Conservation (phyloP, 2,888 invertebrate genomes). For the Spilosoma lubricipeda region DNA sequence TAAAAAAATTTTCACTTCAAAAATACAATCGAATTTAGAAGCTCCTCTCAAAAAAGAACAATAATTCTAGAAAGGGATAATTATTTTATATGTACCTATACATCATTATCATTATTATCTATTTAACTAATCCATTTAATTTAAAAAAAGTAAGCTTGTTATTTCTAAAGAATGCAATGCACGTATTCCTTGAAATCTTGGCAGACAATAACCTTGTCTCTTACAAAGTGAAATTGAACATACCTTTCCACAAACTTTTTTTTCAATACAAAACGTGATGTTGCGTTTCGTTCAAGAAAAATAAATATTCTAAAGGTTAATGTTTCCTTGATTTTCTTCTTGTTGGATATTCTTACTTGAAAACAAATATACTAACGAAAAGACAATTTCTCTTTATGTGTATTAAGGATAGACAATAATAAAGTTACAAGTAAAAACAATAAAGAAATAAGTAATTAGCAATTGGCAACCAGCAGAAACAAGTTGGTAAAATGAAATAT, state of each 20-base stretch:
- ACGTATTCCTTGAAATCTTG: background rate
- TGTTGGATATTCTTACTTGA: background rate
- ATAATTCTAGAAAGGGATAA: no score
- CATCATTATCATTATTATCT: no score
- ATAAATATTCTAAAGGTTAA: background rate
- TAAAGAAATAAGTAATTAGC: background rate
- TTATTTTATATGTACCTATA: no score
- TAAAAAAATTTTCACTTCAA: no score
- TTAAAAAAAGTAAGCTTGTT: background rate
- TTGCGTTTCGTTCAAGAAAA: background rate
- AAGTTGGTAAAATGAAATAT: background rate
- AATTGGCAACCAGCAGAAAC: background rate
- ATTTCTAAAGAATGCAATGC: background rate
- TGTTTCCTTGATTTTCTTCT: background rate
- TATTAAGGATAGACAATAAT: background rate
- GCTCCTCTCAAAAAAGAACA: no score
- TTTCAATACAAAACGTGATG: slow-evolving; percentile 3
- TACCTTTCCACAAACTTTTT: background rate
- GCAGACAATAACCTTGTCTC: background rate
- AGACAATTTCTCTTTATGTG: background rate
- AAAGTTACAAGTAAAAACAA: background rate
- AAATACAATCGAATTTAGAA: no score
- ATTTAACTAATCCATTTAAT: background rate
- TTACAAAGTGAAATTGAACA: background rate
- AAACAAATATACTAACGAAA: background rate